These are phyloP conservation scores for Entelurus aequoreus DNA, from an alignment of 2,113 vertebrate species.

Conservation along the genomic window DNA sequence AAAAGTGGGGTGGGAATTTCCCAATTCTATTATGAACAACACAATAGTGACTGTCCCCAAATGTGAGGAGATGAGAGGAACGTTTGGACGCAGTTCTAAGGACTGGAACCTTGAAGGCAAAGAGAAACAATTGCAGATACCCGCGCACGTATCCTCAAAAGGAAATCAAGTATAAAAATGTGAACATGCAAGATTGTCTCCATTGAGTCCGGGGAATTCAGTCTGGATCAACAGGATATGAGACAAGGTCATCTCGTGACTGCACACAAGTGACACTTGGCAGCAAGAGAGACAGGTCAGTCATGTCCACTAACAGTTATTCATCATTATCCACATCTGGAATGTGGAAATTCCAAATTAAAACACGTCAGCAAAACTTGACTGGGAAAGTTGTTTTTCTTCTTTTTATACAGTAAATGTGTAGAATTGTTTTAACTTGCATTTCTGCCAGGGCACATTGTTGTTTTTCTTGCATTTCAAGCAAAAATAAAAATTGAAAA, in stretches of 20 bases:
- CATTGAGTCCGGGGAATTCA: constrained; percentile 20
- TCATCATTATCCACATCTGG: not conserved
- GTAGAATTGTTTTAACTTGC: no score
- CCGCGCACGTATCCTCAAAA: constrained; percentile 1
- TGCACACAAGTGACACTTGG: not conserved
- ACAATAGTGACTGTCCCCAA: constrained; percentile 44
- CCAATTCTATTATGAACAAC: constrained; percentile 44
- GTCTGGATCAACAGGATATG: constrained; percentile 52
- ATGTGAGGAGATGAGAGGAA: constrained; percentile 32
- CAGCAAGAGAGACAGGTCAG: not conserved
- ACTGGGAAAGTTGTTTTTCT: no score
- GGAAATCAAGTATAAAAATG: constrained; percentile 3
- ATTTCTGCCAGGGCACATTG: no score
- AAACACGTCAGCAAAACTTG: not conserved
- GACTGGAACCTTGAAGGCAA: constrained; percentile 50
- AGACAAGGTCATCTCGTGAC: constrained; percentile 30
- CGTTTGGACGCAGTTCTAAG: constrained; percentile 44
- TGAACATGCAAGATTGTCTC: not conserved
- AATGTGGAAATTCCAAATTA: not conserved
- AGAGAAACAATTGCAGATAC: constrained; percentile 26
- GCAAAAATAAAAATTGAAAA: no score
- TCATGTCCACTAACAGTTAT: not conserved
- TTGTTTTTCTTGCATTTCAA: no score
- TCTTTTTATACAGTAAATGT: no score
- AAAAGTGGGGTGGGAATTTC: constrained; percentile 37